Conservation (phyloP, 2,888 invertebrate genomes). For the Hesperia comma region DNA sequence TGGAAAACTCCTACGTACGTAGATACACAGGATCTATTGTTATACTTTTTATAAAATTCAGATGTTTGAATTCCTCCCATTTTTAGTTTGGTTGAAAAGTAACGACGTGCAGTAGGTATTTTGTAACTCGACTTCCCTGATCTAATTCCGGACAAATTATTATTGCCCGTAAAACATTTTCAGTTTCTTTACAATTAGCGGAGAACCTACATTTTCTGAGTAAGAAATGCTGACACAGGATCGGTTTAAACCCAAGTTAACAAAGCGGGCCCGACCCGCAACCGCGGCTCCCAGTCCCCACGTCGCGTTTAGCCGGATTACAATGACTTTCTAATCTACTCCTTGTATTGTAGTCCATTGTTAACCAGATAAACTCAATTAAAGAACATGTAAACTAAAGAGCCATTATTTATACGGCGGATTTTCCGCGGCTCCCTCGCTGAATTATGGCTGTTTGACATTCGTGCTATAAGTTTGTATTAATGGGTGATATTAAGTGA, state of each 20-base stretch:
- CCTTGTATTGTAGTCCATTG: not conserved
- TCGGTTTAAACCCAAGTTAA: not conserved
- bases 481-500: not conserved
- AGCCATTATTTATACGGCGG: not conserved
- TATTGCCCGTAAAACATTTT: too few species aligned
- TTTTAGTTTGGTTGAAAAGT: too few species aligned
- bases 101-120: too few species aligned
- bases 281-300: not conserved
- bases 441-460: not conserved
- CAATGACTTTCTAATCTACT: slow-evolving; percentile 9
- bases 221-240: not conserved
- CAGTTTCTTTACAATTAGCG: too few species aligned
- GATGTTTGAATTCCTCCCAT: too few species aligned
- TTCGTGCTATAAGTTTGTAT: too few species aligned
- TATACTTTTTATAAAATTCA: too few species aligned
- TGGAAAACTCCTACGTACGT: too few species aligned
- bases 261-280: not conserved
- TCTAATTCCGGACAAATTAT: too few species aligned
- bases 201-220: too few species aligned
- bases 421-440: not conserved
- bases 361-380: slow-evolving; percentile 1
- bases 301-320: not conserved
- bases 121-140: too few species aligned
- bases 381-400: not conserved
- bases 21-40: too few species aligned